A percentile compares a stretch with the other conserved stretches of the same genome.
Evolutionary conservation across 2,888 invertebrate species (phyloP).

Genomic region (Amblyjoppa proteus): DNA sequence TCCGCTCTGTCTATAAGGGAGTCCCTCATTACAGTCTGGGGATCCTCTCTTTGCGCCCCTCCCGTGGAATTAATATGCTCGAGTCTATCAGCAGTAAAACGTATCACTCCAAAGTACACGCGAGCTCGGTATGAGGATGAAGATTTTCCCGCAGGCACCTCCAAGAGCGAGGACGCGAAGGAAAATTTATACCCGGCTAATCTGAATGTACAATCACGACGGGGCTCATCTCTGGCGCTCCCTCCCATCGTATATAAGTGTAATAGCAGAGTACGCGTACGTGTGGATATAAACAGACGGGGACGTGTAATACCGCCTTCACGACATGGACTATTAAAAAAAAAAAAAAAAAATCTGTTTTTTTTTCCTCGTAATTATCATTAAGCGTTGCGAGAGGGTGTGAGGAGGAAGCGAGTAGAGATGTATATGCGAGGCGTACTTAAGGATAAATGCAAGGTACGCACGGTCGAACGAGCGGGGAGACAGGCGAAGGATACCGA

Average conservation of each 20-base stretch:
- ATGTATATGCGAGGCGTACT: neutral
- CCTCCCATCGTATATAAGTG: neutral
- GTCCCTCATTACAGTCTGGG: neutral
- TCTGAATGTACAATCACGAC: constrained; percentile 40
- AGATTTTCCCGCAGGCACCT: constrained; percentile 32
- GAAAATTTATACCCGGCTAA: constrained; percentile 48
- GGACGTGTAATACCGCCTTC: constrained; percentile 8
- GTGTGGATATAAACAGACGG: neutral
- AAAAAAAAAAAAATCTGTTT: neutral
- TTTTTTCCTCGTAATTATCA: constrained; percentile 26
- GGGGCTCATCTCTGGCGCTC: constrained; percentile 2
- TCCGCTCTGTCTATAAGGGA: neutral
- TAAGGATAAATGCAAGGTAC: constrained; percentile 30
- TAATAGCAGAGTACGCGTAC: constrained; percentile 13
- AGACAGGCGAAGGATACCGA: neutral
- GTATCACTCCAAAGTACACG: constrained; percentile 9
- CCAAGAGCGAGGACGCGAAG: constrained; percentile 8
- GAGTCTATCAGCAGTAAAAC: neutral
- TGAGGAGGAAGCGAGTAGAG: neutral
- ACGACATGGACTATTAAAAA: neutral
- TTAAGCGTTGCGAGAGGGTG: constrained; percentile 6
- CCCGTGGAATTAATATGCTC: neutral
- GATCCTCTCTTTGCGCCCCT: constrained; percentile 1
- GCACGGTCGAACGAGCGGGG: neutral
- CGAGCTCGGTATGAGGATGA: constrained; percentile 20